A percentile compares a stretch with the other conserved stretches of the same genome.
Conservation (phyloP, 1,140 invertebrate species). For the Patella vulgata region DNA sequence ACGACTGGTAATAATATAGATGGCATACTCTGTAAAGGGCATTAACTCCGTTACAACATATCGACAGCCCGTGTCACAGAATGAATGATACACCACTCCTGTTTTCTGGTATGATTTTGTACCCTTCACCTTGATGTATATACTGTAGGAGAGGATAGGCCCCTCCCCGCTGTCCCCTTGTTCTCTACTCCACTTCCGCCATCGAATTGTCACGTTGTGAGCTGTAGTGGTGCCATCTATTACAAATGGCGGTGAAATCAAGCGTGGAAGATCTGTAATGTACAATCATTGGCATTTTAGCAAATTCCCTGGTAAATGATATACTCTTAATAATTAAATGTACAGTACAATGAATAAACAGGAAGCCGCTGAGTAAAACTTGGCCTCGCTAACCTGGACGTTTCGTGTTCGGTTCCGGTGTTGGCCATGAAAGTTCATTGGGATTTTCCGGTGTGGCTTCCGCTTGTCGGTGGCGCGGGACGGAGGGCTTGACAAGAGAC, state of each 20-base stretch:
- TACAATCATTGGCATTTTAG: neutral
- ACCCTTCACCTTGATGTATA: constrained; percentile 36
- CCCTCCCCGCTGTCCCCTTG: constrained; percentile 53
- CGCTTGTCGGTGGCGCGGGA: no score
- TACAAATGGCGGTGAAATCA: constrained; percentile 44
- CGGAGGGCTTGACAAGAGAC: no score
- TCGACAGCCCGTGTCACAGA: constrained; percentile 45
- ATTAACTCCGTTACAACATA: constrained; percentile 42
- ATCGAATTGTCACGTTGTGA: constrained; percentile 44
- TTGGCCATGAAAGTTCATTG: no score
- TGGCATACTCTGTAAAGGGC: constrained; percentile 52
- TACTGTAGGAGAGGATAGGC: constrained; percentile 51
- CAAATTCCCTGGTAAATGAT: no score
- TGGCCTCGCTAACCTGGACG: no score
- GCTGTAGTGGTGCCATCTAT: constrained; percentile 32
- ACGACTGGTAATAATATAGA: constrained; percentile 45
- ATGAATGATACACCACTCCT: constrained; percentile 45
- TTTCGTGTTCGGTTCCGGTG: no score
- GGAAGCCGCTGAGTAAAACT: no score
- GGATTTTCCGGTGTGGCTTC: no score
- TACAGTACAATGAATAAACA: no score
- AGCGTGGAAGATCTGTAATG: constrained; percentile 46
- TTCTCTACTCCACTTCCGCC: constrained; percentile 48
- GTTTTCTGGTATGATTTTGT: constrained; percentile 30
- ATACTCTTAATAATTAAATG: no score